Percentiles rank a stretch among this genome's conserved stretches.
Conservation (phyloP, 1,140 invertebrate genomes). For the Drosophila littoralis region DNA sequence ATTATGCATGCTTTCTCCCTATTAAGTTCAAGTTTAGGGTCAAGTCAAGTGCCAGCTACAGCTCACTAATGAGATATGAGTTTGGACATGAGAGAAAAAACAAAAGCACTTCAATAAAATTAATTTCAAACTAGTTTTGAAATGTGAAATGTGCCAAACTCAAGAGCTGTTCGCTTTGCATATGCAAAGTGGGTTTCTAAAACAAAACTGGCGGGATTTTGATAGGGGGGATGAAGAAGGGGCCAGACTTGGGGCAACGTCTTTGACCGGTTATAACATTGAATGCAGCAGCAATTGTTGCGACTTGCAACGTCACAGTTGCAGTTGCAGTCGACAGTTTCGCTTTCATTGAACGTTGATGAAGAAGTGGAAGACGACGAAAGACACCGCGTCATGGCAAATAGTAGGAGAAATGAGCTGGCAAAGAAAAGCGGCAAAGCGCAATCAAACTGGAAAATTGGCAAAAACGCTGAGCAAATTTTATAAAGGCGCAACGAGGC, state of each 20-base stretch:
- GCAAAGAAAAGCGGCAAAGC: slow-evolving; percentile 53
- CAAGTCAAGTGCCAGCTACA: slow-evolving; percentile 32
- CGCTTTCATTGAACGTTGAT: slow-evolving; percentile 72
- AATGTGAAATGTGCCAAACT: slow-evolving; percentile 59
- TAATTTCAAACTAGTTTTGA: slow-evolving; percentile 65
- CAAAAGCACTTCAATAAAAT: slow-evolving; percentile 44
- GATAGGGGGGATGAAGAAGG: not conserved
- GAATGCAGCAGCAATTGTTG: slow-evolving; percentile 43
- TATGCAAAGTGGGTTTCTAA: slow-evolving; percentile 81
- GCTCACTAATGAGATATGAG: slow-evolving; percentile 68
- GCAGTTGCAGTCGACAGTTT: slow-evolving; percentile 60
- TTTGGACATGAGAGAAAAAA: slow-evolving; percentile 40
- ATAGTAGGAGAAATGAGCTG: slow-evolving; percentile 27
- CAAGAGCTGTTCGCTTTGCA: slow-evolving; percentile 37
- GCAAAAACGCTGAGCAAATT: slow-evolving; percentile 72
- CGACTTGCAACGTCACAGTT: slow-evolving; percentile 64
- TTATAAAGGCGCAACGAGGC: slow-evolving; percentile 76
- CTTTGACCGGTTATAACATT: slow-evolving; percentile 80
- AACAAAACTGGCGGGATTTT: slow-evolving; percentile 37
- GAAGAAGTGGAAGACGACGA: slow-evolving; percentile 36
- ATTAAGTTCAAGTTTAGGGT: slow-evolving; percentile 76
- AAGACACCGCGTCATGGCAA: slow-evolving; percentile 44
- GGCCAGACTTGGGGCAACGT: slow-evolving; percentile 17
- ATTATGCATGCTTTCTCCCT: slow-evolving; percentile 33
- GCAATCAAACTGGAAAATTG: slow-evolving; percentile 81